These are phyloP conservation scores for Vanacampus margaritifer DNA, from an alignment of 2,113 vertebrate species.

Conservation along the genomic window DNA sequence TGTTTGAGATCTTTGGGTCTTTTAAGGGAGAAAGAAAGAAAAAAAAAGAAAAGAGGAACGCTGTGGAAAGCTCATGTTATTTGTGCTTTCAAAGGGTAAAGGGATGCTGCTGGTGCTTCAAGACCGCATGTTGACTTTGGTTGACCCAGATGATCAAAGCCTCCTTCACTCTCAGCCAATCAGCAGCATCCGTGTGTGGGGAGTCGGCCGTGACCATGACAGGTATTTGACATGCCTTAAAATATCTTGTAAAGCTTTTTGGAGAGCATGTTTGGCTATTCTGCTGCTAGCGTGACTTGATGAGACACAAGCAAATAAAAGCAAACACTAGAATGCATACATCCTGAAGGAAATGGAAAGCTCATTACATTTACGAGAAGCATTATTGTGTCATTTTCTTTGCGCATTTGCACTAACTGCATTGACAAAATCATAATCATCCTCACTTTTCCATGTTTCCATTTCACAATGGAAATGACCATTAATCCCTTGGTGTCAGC, in stretches of 20 bases:
- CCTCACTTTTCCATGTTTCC: not conserved
- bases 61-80: not conserved
- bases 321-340: not conserved
- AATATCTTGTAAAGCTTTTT: not conserved
- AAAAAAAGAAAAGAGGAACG: no score
- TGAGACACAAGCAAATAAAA: not conserved
- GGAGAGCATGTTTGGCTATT: not conserved
- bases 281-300: not conserved
- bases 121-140: conserved; percentile 87
- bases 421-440: not conserved
- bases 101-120: conserved; percentile 93
- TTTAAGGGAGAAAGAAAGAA: no score
- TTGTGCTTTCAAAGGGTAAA: conserved; percentile 78
- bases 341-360: not conserved
- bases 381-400: not conserved
- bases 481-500: not conserved
- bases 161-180: conserved; percentile 94
- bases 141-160: conserved; percentile 88
- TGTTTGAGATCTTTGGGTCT: no score
- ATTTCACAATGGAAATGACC: not conserved
- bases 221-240: conserved; percentile 75
- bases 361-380: not conserved
- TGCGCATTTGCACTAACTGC: conserved; percentile 27
- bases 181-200: conserved; percentile 95
- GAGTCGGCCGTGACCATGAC: conserved; percentile 92